Evolutionary conservation across 2,888 invertebrate species (phyloP), one percentile per base, ranked within the genome.

Genomic region (Sarcophaga caerulescens): DNA sequence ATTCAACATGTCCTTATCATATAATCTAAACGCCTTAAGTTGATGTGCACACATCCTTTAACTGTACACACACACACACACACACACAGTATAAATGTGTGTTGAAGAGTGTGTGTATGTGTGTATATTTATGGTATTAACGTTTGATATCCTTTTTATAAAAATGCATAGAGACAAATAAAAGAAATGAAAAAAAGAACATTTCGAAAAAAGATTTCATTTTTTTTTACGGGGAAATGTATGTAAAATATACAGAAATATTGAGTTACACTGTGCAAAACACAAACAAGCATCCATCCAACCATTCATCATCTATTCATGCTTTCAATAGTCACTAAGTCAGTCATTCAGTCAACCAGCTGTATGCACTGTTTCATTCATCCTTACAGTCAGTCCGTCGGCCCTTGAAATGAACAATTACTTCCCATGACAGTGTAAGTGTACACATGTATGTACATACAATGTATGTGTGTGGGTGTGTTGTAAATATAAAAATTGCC

Each of bases 311-410:
- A 85, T 80, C 69, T 69, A 87, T 57, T 69, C 66, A 70, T 74
- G 59, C 75, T 75, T 80, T 63, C 70, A 75, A 59, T 17, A 14
- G 52, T 52, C 68, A 19, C 2, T 44, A 8, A 60, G 25, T 17
- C 12, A 66, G 35, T 44, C 66, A 65, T n/a, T 11, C 74, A 65
- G 12, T 74, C 73, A 80, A 81, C 57, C 78, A 81, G 66, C 71
- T 76, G n/a, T n/a, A 85, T 80, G 81, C 85, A 88, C 65, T 69
- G 77, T 88, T 88, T 87, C 88, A 87, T 90, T 88, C 88, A 90
- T 90, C 88, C 89, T 89, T 88, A 88, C 87, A 88, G 78, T 77
- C 87, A 83, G 21, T 74, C 66, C 44, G 83, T 78, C 74, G 78
- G 86, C 81, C 86, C 86, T 86, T 86, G 86, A 86, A 86, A 84